A percentile compares a stretch with the other conserved stretches of the same genome.
These are phyloP conservation scores for Prinia subflava DNA, from an alignment of 2,113 vertebrate species.

Conservation along the genomic window DNA sequence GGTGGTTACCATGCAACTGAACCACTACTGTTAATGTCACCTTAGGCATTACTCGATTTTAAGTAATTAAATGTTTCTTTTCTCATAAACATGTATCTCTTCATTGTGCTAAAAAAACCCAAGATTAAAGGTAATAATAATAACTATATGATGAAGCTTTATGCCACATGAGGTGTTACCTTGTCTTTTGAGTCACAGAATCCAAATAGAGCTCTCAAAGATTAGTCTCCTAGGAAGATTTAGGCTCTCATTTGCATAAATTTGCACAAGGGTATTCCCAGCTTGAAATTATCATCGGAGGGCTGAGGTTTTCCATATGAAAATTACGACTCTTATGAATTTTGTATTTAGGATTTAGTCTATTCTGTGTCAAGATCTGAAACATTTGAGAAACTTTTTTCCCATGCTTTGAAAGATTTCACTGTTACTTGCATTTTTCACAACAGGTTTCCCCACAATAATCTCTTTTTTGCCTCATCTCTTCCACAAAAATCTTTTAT, in stretches of 20 bases:
- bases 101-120: background rate
- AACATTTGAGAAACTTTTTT: background rate
- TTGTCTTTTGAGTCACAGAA: background rate
- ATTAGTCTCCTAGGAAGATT: background rate
- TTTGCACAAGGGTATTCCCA: background rate
- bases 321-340: background rate
- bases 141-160: background rate
- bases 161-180: background rate
- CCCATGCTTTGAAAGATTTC: background rate
- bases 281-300: background rate
- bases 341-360: background rate
- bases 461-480: background rate
- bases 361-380: background rate
- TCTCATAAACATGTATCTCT: background rate
- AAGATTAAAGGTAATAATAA: background rate
- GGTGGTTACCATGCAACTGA: background rate
- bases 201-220: background rate
- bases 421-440: background rate
- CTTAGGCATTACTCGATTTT: background rate
- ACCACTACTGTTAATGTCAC: background rate
- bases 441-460: background rate
- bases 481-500: background rate
- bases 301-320: background rate
- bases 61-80: background rate
- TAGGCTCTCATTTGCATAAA: background rate